Conservation (phyloP, 2,888 invertebrate species). For the Parapristionchus giblindavisi region DNA sequence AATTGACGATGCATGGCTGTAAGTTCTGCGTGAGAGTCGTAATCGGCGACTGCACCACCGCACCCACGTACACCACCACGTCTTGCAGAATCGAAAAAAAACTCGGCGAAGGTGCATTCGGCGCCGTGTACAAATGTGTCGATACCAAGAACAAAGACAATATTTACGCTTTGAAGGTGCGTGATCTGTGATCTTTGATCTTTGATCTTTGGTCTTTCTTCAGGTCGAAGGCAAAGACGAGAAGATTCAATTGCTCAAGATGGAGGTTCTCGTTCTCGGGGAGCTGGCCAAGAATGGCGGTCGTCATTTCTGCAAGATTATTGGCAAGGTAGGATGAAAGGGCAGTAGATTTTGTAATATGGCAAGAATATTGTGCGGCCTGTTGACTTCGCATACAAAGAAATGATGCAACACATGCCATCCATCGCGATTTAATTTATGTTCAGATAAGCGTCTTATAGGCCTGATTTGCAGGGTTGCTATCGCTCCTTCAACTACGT, state of each 20-base stretch:
- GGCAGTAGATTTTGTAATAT: neutral
- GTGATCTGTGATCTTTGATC: slow-evolving; percentile 1
- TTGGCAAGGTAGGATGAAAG: slow-evolving; percentile 56
- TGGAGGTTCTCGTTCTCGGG: slow-evolving; percentile 63
- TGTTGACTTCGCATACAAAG: no score
- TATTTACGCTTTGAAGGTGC: slow-evolving; percentile 59
- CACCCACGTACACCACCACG: neutral
- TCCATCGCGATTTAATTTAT: no score
- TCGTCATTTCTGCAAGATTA: slow-evolving; percentile 64
- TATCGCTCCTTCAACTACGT: slow-evolving; percentile 58
- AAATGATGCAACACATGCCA: no score
- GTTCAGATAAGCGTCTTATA: no score
- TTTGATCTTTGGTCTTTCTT: neutral
- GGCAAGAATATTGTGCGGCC: neutral
- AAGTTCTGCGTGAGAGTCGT: neutral
- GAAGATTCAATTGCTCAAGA: slow-evolving; percentile 60
- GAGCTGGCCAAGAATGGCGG: slow-evolving; percentile 56
- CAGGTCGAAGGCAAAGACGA: slow-evolving; percentile 58
- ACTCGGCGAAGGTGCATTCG: slow-evolving; percentile 63
- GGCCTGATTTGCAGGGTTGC: slow-evolving; percentile 17
- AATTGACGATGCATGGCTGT: slow-evolving; percentile 56
- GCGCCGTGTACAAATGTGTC: slow-evolving; percentile 60
- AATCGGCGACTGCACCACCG: neutral
- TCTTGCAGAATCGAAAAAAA: slow-evolving; percentile 55
- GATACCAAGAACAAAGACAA: slow-evolving; percentile 51